These are phyloP conservation scores for Druon quercuslanigerum DNA, from an alignment of 1,140 invertebrate genomes.

Conservation along the genomic window DNA sequence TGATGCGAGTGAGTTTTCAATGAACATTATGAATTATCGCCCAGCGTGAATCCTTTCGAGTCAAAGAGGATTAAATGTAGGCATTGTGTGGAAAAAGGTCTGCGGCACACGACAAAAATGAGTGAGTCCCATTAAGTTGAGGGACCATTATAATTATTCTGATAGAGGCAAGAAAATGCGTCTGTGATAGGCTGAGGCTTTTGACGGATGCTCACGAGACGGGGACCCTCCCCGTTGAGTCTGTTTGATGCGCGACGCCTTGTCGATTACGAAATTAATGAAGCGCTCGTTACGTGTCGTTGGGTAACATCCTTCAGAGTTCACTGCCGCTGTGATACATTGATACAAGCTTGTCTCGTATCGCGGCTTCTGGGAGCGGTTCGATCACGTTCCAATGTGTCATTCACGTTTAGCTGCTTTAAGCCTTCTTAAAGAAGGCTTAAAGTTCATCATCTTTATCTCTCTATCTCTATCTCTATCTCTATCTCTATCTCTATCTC, in stretches of 20 bases:
- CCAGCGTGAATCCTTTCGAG: constrained; percentile 28
- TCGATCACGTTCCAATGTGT: constrained; percentile 22
- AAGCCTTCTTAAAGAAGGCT: background rate
- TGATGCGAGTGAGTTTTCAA: constrained; percentile 7
- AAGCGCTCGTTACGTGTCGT: constrained; percentile 43
- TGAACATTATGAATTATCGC: constrained; percentile 7
- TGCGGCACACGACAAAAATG: constrained; percentile 58
- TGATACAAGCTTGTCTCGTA: constrained; percentile 5
- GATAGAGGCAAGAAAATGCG: constrained; percentile 25
- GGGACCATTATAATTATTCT: constrained; percentile 42
- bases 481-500: too few species aligned
- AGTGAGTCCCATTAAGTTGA: constrained; percentile 55
- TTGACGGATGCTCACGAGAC: constrained; percentile 33
- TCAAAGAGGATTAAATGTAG: background rate
- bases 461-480: too few species aligned
- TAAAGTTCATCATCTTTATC: constrained; percentile 11
- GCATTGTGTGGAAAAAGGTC: constrained; percentile 31
- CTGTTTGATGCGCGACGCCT: constrained; percentile 51
- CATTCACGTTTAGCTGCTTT: background rate
- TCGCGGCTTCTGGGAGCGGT: constrained; percentile 4
- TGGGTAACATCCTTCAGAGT: constrained; percentile 35
- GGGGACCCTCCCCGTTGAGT: constrained; percentile 39
- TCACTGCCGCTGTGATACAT: constrained; percentile 27
- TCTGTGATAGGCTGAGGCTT: constrained; percentile 18
- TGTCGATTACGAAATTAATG: constrained; percentile 61